Percentiles rank a stretch among this genome's conserved stretches.
These are phyloP conservation scores for Litocranius walleri DNA, from an alignment of 2,113 vertebrate genomes.

Conservation along the genomic window DNA sequence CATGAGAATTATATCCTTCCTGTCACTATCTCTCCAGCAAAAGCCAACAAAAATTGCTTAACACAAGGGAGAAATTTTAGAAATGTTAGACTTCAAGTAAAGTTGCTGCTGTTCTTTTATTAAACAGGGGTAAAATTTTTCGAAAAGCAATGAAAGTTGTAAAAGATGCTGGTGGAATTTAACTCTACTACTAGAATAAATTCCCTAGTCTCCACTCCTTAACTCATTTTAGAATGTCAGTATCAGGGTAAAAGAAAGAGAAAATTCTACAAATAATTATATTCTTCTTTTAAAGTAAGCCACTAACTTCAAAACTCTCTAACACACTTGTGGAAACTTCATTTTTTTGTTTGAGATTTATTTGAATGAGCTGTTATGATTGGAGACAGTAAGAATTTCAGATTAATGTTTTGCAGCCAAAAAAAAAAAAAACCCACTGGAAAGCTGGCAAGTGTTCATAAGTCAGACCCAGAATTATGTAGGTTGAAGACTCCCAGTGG, in stretches of 20 bases:
- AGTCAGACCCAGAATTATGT: constrained; percentile 75
- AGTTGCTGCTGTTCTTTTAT: constrained; percentile 13
- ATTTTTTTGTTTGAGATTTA: constrained; percentile 68
- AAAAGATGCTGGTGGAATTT: constrained; percentile 24
- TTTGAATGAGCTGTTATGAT: constrained; percentile 75
- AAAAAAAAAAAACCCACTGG: constrained; percentile 59
- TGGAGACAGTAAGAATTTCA: constrained; percentile 77
- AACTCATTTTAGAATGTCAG: constrained; percentile 17
- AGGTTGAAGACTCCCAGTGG: constrained; percentile 77
- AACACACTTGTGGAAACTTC: constrained; percentile 67
- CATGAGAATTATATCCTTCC: neutral
- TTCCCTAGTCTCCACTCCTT: neutral
- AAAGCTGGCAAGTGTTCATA: constrained; percentile 75
- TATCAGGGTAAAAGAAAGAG: constrained; percentile 3
- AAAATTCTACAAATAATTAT: constrained; percentile 55
- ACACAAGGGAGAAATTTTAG: neutral
- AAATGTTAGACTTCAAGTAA: neutral
- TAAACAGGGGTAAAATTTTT: neutral
- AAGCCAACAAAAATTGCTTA: neutral
- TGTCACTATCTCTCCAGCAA: neutral
- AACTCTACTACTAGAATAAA: constrained; percentile 3
- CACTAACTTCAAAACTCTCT: constrained; percentile 62
- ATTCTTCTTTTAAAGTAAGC: constrained; percentile 55
- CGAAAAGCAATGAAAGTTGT: neutral
- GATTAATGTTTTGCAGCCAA: constrained; percentile 74